Evolutionary conservation across 2,113 vertebrate genomes (phyloP), one percentile per base, ranked within the genome.

Genomic region (Illadopsis cleaveri): DNA sequence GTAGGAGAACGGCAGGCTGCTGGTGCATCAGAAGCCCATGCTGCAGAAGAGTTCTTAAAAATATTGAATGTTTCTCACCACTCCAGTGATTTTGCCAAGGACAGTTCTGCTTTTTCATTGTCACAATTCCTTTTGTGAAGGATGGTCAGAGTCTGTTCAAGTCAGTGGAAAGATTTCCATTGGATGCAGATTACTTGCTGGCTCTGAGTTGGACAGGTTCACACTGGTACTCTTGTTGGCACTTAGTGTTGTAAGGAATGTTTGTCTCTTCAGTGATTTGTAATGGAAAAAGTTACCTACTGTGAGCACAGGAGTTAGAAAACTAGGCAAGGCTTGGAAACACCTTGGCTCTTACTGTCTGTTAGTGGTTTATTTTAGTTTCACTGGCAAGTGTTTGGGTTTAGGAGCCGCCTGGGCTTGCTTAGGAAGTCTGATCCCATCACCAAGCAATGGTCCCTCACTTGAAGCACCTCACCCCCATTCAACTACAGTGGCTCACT

Each of bases 331-430:
- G 57, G 22, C 48, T 76, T 58, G 40, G 75, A 91, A 90, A 40
- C 2, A 0, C 57, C 45, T 89, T 69, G 12, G 24, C 77, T 93
- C 70, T 70, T 71, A 45, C 61, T 6, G 3, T 62, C 40, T 83
- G 11, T 78, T 66, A 50, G 65, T 82, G 61, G 40, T 71, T 89
- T 85, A 19, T 53, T 94, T 93, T 76, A 78, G 60, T 89, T 94
- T 88, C 58, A 28, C 50, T 93, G 83, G 35, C 73, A 90, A 94
- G 24, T 48, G 38, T 61, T 73, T 75, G 11, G 5, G 82, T 82
- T 91, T 81, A 6, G 71, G 70, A 76, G 30, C 25, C 0, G 93
- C 75, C 92, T 66, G 53, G 76, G 82, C 97, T 96, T 98, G 97
- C 91, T 90, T 65, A 24, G 60, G 25, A 95, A 60, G 80, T 87